phyloP scores from a whole-genome alignment of 2,888 invertebrate species.

The Callimorpha dominula region DNA sequence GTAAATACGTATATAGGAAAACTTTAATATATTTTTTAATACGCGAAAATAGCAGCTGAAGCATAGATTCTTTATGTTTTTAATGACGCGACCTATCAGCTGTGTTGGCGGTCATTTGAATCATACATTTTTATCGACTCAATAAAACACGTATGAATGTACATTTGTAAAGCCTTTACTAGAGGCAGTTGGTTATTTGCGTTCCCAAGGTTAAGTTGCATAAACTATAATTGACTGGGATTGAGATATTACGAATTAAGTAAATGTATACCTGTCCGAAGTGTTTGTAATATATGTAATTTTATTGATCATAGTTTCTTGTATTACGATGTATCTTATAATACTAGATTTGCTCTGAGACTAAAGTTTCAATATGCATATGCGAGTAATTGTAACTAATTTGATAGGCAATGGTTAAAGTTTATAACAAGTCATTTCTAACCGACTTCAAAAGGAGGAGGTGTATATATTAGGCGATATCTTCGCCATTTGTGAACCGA shows the following conservation, averaged over 20 bases:
- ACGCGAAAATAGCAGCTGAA: neutral
- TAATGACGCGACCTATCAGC: constrained; percentile 32
- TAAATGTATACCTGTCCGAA: neutral
- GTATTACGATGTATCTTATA: neutral
- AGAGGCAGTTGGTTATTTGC: constrained; percentile 1
- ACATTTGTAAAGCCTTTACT: neutral
- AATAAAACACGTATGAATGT: neutral
- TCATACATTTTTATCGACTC: constrained; percentile 17
- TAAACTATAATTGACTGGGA: neutral
- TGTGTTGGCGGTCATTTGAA: constrained; percentile 21
- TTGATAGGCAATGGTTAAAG: no score
- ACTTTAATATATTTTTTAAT: neutral
- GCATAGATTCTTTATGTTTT: constrained; percentile 26
- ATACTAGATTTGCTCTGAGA: neutral
- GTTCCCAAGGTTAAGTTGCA: constrained; percentile 2
- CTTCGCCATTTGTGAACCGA: no score
- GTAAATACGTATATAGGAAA: no score
- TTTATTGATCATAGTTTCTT: neutral
- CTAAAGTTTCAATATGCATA: neutral
- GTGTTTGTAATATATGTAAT: neutral
- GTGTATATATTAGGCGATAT: no score
- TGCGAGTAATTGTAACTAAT: no score
- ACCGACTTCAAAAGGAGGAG: no score
- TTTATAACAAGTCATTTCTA: no score
- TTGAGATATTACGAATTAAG: constrained; percentile 1